phyloP scores from a whole-genome alignment of 2,797 vertebrate genomes.

The Galago senegalensis region DNA sequence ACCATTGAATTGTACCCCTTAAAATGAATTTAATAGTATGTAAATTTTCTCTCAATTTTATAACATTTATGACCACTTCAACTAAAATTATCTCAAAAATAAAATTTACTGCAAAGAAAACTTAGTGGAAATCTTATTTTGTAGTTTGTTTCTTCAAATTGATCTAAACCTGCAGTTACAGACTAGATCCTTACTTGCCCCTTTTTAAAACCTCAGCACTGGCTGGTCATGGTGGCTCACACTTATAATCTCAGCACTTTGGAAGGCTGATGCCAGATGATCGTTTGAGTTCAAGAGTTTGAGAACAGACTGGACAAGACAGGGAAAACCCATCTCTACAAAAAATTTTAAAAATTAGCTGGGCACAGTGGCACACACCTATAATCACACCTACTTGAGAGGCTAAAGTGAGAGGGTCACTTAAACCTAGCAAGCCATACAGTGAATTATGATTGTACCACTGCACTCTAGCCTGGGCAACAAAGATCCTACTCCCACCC shows the following conservation, averaged over 20 bases:
- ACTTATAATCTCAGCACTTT: background rate
- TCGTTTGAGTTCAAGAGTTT: background rate
- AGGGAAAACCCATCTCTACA: background rate
- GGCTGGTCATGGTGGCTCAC: background rate
- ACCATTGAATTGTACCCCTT: background rate
- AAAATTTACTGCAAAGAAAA: constrained; percentile 30
- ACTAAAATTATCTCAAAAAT: background rate
- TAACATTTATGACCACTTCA: background rate
- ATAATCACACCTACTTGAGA: background rate
- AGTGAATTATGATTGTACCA: background rate
- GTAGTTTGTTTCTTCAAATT: constrained; percentile 46
- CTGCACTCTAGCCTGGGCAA: background rate
- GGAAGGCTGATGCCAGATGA: background rate
- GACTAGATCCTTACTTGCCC: background rate
- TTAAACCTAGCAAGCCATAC: background rate
- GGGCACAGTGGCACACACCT: background rate
- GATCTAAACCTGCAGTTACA: constrained; percentile 10
- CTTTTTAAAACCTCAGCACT: constrained; percentile 45
- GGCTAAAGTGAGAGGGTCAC: background rate
- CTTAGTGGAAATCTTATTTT: constrained; percentile 49
- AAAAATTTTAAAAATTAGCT: background rate
- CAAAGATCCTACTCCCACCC: background rate
- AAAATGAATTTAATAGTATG: constrained; percentile 22
- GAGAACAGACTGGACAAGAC: background rate
- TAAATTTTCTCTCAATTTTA: constrained; percentile 59